Evolutionary conservation across 1,140 invertebrate species (phyloP).

Genomic region (Trinorchestia longiramus): DNA sequence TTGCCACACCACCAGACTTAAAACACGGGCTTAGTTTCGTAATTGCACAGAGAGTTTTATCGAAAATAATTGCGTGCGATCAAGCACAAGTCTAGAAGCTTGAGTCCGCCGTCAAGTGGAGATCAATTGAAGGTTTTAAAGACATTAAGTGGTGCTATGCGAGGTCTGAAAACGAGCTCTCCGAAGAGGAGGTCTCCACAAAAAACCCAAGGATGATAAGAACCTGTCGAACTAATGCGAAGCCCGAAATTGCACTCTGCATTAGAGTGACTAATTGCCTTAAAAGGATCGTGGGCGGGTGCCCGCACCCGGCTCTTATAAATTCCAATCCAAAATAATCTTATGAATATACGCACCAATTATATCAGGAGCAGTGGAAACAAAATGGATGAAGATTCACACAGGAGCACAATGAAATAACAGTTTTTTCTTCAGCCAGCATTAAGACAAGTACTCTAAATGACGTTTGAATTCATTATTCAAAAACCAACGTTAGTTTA

Average conservation of each 20-base stretch:
- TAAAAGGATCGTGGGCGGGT: background rate
- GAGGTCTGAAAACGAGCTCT: background rate
- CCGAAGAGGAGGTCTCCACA: background rate
- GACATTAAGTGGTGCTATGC: background rate
- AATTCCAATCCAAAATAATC: background rate
- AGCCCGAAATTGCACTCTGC: background rate
- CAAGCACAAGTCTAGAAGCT: constrained; percentile 8
- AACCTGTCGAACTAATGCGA: background rate
- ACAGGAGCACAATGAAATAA: background rate
- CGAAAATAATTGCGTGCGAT: constrained; percentile 23
- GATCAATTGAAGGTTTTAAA: constrained; percentile 1
- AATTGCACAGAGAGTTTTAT: background rate
- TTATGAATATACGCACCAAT: background rate
- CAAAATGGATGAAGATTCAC: background rate
- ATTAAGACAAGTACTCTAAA: background rate
- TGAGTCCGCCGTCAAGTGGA: background rate
- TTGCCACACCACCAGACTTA: background rate
- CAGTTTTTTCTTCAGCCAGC: background rate
- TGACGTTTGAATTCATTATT: too few species aligned
- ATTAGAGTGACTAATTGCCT: background rate
- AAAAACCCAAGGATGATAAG: background rate
- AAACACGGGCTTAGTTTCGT: background rate
- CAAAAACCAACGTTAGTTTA: too few species aligned
- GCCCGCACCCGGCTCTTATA: background rate
- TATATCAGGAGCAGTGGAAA: background rate